Conservation (phyloP, 2,797 vertebrate species). For the Oryzias sinensis region DNA sequence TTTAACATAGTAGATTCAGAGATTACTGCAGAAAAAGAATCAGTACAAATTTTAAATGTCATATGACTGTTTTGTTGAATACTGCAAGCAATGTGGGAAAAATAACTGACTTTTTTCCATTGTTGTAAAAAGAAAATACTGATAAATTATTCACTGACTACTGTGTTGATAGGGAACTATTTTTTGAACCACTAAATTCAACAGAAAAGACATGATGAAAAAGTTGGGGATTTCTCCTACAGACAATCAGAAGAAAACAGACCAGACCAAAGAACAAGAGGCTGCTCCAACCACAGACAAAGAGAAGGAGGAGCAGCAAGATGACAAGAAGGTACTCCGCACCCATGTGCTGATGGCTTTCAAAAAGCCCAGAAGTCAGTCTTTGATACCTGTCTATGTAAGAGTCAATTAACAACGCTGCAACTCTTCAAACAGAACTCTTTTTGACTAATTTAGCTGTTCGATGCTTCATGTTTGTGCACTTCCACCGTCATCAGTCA, state of each 20-base stretch:
- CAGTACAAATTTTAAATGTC: too few species aligned
- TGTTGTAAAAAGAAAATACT: too few species aligned
- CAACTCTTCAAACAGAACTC: slow-evolving; percentile 1
- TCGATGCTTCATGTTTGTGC: not conserved
- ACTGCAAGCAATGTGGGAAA: too few species aligned
- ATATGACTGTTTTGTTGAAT: too few species aligned
- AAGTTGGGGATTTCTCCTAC: slow-evolving; percentile 26
- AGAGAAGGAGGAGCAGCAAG: slow-evolving; percentile 50
- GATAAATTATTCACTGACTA: too few species aligned
- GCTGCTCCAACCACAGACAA: slow-evolving; percentile 31
- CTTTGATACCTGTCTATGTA: slow-evolving; percentile 65
- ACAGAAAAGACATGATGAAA: slow-evolving; percentile 4
- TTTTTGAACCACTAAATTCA: not conserved
- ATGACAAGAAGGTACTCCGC: slow-evolving; percentile 67
- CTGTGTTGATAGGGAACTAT: too few species aligned
- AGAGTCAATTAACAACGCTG: slow-evolving; percentile 32
- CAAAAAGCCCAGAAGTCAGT: slow-evolving; percentile 64
- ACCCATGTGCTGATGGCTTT: slow-evolving; percentile 36
- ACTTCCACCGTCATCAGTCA: not conserved
- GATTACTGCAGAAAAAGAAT: too few species aligned
- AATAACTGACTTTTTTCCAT: too few species aligned
- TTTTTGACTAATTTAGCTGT: not conserved
- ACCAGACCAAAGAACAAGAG: slow-evolving; percentile 54
- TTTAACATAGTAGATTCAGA: too few species aligned
- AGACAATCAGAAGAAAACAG: slow-evolving; percentile 58